These are phyloP conservation scores for Stomatorhinus walkeri DNA, from an alignment of 2,797 vertebrate genomes.

Conservation along the genomic window DNA sequence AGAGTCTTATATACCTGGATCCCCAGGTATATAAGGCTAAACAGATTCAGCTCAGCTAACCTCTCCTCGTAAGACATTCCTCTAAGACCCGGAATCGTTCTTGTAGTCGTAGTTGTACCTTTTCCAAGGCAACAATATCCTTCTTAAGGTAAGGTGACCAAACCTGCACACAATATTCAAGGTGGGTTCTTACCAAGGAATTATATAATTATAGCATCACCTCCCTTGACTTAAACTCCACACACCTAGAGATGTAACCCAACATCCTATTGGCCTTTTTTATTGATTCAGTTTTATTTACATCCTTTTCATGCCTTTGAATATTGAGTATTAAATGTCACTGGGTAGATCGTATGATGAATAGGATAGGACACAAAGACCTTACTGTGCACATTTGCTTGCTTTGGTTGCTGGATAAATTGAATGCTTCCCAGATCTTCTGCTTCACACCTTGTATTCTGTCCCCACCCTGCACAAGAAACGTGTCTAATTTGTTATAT, in stretches of 20 bases:
- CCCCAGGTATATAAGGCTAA: too few species aligned
- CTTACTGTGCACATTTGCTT: neutral
- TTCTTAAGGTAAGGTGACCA: neutral
- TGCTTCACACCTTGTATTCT: neutral
- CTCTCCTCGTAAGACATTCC: too few species aligned
- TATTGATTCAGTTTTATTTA: neutral
- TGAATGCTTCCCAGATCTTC: neutral
- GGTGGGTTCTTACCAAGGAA: neutral
- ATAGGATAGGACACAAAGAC: neutral
- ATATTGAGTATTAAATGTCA: slow-evolving; percentile 1
- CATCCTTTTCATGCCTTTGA: neutral
- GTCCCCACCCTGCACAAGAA: neutral
- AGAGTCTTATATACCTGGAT: too few species aligned
- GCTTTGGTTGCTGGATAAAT: neutral
- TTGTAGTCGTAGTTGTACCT: neutral
- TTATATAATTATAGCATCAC: neutral
- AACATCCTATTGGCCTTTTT: neutral
- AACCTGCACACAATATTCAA: neutral
- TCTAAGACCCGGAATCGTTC: too few species aligned
- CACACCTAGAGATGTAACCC: neutral
- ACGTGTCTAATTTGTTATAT: neutral
- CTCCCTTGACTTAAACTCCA: neutral
- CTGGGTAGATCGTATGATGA: neutral
- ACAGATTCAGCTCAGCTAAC: too few species aligned
- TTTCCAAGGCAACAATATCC: neutral